Evolutionary conservation across 1,140 invertebrate genomes (phyloP), one percentile per base, ranked within the genome.

Genomic region (Drosophila sulfurigaster): DNA sequence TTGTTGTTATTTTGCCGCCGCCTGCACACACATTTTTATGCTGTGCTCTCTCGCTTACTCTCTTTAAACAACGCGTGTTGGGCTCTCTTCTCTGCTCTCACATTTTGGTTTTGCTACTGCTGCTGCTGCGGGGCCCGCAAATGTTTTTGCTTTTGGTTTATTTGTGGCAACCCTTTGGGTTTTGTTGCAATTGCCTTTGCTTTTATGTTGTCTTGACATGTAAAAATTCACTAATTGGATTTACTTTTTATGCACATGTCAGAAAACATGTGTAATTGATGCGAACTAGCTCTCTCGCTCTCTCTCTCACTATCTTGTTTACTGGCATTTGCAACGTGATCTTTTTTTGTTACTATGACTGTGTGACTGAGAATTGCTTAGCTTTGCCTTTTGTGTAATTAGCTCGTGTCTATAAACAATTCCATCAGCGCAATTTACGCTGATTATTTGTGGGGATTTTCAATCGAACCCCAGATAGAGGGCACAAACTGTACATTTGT

Each of bases 71-170:
- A 65, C 75, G 46, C 32, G 41, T 46, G 68, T 73, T 79, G 20
- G 48, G 57, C 63, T 58, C 30, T 15, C 35, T 25, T 15, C 52
- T 46, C 48, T 45, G 45, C 76, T 74, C 67, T 71, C 54, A 20
- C 60, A 46, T 74, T 60, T 43, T 67, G 32, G 30, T 35, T 57
- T 20, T 58, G 56, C 52, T 45, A 8, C 32, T 32, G 32, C 32
- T 32, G 32, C 49, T 65, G 60, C 60, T 65, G 51, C 54, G 71
- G 28, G 57, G 64, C 35, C 48, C 70, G 79, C 82, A 87, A 86
- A 87, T 86, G 82, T 86, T 86, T 79, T 79, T 79, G 79, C 66
- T 75, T 79, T 65, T 79, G 81, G 75, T 78, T 89, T 80, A 80
- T 83, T 83, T 78, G 83, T 66, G 78, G 67, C 76, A 78, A 75